These are phyloP conservation scores for Orientallactaga bullata DNA, from an alignment of 2,113 vertebrate genomes.

Conservation along the genomic window DNA sequence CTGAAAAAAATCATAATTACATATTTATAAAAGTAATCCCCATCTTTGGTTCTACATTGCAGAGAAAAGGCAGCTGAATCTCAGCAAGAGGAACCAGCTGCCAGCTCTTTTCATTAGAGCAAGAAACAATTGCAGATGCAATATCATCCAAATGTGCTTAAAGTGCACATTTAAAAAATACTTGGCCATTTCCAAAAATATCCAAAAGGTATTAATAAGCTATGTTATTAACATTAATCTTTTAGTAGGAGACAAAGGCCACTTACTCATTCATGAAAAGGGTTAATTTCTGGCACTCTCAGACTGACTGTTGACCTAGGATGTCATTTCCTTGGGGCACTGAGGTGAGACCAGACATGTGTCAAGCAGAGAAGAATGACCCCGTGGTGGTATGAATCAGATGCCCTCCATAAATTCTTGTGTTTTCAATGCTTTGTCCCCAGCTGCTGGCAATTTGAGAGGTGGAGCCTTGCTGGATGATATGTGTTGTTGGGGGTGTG, in stretches of 20 bases:
- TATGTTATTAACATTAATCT: conserved; percentile 29
- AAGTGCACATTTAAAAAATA: conserved; percentile 66
- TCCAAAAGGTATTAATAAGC: conserved; percentile 60
- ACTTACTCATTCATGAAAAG: neutral
- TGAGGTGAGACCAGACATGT: neutral
- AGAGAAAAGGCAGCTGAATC: conserved; percentile 75
- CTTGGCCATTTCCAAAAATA: conserved; percentile 57
- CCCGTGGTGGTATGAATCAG: no score
- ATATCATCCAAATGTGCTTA: conserved; percentile 69
- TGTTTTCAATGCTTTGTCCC: no score
- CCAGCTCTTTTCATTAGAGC: conserved; percentile 56
- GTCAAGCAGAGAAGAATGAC: neutral
- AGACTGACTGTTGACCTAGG: neutral
- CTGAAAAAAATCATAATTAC: conserved; percentile 78
- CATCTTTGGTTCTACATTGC: conserved; percentile 64
- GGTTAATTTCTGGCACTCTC: neutral
- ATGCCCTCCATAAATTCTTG: no score
- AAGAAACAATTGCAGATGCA: conserved; percentile 67
- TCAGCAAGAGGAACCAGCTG: conserved; percentile 63
- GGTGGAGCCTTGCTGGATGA: no score
- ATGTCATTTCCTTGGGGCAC: neutral
- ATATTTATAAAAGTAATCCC: conserved; percentile 82
- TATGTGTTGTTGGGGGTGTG: no score
- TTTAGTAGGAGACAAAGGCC: conserved; percentile 36
- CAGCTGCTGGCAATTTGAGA: no score